phyloP scores from a whole-genome alignment of 2,888 invertebrate genomes.

The Coenonympha glycerion region DNA sequence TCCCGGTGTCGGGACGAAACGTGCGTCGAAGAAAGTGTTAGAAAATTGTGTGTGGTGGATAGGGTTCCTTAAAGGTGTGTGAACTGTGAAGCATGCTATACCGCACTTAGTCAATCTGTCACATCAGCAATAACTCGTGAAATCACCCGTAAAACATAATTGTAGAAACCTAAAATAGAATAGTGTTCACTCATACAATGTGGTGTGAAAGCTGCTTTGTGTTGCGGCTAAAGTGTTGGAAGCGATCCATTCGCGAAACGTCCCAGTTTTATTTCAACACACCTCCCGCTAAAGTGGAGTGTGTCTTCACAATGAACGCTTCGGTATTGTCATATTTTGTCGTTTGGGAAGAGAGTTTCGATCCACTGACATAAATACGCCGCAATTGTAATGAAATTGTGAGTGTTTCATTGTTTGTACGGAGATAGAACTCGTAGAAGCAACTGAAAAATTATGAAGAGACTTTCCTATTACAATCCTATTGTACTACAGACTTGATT shows the following conservation, averaged over 20 bases:
- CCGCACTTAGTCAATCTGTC: too few species aligned
- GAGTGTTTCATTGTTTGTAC: background rate
- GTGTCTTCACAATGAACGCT: background rate
- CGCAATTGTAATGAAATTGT: background rate
- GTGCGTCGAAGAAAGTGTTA: too few species aligned
- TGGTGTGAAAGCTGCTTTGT: background rate
- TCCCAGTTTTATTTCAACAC: conserved; percentile 2
- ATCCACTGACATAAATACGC: background rate
- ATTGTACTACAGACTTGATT: too few species aligned
- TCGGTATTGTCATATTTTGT: background rate
- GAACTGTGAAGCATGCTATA: too few species aligned
- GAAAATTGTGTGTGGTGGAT: too few species aligned
- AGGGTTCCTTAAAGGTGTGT: too few species aligned
- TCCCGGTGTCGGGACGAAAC: too few species aligned
- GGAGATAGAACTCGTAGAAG: too few species aligned
- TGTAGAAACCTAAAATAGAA: background rate
- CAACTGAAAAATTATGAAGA: too few species aligned
- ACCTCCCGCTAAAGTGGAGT: background rate
- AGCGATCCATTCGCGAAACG: background rate
- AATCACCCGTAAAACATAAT: background rate
- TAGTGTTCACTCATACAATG: background rate
- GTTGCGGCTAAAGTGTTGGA: background rate
- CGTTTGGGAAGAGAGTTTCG: background rate
- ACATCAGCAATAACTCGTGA: background rate
- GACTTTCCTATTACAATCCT: too few species aligned